phyloP scores from a whole-genome alignment of 1,140 invertebrate species.

The Lucilia sericata region DNA sequence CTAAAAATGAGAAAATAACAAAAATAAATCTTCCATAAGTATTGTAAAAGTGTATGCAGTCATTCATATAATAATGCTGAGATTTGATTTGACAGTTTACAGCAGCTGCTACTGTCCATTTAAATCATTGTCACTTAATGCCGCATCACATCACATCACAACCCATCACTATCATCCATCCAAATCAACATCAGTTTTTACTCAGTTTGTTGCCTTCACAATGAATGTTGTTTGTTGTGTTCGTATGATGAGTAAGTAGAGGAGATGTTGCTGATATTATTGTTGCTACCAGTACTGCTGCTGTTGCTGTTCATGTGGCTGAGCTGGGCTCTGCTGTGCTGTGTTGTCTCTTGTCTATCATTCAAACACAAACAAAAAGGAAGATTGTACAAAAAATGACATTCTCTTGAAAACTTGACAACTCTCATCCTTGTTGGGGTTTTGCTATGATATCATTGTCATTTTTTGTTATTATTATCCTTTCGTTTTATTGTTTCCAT shows the following conservation, averaged over 20 bases:
- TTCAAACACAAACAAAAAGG: neutral
- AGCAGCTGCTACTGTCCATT: conserved; percentile 49
- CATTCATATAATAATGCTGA: conserved; percentile 35
- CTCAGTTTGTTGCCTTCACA: neutral
- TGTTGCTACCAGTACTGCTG: neutral
- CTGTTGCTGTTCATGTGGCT: neutral
- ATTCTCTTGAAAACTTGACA: conserved; percentile 29
- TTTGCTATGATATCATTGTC: conserved; percentile 10
- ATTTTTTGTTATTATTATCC: conserved; percentile 22
- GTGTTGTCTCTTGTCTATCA: neutral
- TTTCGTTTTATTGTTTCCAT: neutral
- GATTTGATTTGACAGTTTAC: conserved; percentile 40
- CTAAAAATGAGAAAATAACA: neutral
- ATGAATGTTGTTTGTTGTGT: no score
- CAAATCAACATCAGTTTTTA: conserved; percentile 40
- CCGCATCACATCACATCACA: conserved; percentile 41
- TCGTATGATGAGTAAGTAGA: neutral
- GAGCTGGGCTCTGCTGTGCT: neutral
- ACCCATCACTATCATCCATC: conserved; percentile 41
- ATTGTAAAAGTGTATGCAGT: neutral
- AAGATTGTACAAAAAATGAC: neutral
- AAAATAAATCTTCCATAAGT: conserved; percentile 1
- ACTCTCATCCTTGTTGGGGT: conserved; percentile 22
- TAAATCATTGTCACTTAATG: conserved; percentile 48
- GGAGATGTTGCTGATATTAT: neutral